phyloP scores from a whole-genome alignment of 1,140 invertebrate species.

The Hestina assimilis region DNA sequence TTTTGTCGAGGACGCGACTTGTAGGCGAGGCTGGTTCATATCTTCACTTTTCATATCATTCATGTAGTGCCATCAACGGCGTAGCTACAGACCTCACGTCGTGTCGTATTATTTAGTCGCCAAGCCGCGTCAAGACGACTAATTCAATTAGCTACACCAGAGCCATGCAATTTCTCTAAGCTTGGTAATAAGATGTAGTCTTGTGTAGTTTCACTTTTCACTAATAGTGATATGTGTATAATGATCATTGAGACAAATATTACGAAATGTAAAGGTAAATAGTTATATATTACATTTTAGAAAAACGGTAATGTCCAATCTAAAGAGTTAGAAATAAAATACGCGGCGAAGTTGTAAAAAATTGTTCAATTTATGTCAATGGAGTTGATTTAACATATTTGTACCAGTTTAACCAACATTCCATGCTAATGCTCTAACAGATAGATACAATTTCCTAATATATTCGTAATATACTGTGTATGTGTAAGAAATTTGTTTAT shows the following conservation, averaged over 20 bases:
- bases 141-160: constrained; percentile 46
- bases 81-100: constrained; percentile 13
- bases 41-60: constrained; percentile 57
- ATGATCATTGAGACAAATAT: constrained; percentile 14
- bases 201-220: constrained; percentile 40
- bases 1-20: constrained; percentile 55
- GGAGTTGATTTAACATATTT: constrained; percentile 22
- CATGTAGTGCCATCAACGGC: constrained; percentile 25
- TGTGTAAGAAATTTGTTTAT: background rate
- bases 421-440: constrained; percentile 15
- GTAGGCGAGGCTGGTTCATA: constrained; percentile 47
- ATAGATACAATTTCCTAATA: constrained; percentile 11
- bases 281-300: background rate
- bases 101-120: constrained; percentile 16
- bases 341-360: background rate
- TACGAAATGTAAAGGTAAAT: constrained; percentile 11
- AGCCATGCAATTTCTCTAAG: constrained; percentile 36
- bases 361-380: constrained; percentile 25
- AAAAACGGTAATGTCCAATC: background rate
- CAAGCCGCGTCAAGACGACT: constrained; percentile 12
- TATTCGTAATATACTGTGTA: constrained; percentile 1
- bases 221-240: constrained; percentile 22
- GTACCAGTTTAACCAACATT: constrained; percentile 24
- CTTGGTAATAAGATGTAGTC: constrained; percentile 12
- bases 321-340: background rate